Base-by-base conservation (phyloP, 2,888 invertebrate species). In the Drosophila algonquin region DNA sequence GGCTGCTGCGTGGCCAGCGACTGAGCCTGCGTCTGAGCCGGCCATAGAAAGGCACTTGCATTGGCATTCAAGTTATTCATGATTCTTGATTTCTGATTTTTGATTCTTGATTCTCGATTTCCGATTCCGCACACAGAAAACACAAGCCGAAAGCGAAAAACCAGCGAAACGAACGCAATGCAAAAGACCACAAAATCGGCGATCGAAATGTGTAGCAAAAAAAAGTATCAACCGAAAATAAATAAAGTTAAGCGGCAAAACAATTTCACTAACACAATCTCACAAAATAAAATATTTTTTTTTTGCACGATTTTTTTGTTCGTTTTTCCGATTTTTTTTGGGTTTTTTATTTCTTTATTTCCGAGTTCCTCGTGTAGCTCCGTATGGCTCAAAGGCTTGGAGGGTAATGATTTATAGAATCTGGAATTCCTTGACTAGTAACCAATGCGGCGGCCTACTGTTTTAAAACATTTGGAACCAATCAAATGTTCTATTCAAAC, bases 21-120 rank as follows among this genome's bases (percentile, higher is more conserved):
- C 5, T 50, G 76, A 16, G 57, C 30, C 40, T 30, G 32, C 1
- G 46, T 8, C n/a, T 56, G 32, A 63, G 52, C 56, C 2, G 79
- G 72, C 81, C 81, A 82, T 68, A 87, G 18, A 63, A 76, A 82
- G 7, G 84, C 79, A 51, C 63, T 60, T 21, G 73, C 57, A 44
- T 83, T 84, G 4, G 61, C 65, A 40, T 84, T 81, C 51, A 81
- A 35, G 58, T 82, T 82, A 12, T 82, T 87, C 82, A 82, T 82
- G 10, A 5, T 59, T 48, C n/a, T 24, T 24, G 21, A 21, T 3
- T 21, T 0, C 4, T 4, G 24, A 24, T 4, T 24, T 0, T 1
- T 0, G 24, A 24, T 24, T 24, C 2, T 24, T 24, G 21, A 21
- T 3, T 21, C 1, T 24, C 24, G 24, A 24, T 4, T 24, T 0